Evolutionary conservation across 2,113 vertebrate genomes (phyloP), one percentile per base, ranked within the genome.

Genomic region (Monopterus albus): DNA sequence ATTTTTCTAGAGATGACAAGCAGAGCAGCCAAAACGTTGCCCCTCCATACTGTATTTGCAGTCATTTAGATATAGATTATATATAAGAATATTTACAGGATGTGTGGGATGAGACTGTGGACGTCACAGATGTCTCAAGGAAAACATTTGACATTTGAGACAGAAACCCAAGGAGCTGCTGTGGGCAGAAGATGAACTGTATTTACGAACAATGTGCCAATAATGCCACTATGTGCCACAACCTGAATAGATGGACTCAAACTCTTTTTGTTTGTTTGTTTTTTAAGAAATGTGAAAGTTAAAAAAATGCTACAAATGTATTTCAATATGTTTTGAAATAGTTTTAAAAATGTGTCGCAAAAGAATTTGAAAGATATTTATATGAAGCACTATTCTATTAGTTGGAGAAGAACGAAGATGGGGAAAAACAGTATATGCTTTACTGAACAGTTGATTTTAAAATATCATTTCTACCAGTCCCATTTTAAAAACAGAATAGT

Each of bases 151-250:
- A 79, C 68, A 46, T 77, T 78, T 64, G 67, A 75, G 67, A 63
- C 59, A 69, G 62, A 75, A 85, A 82, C 85, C 72, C 71, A 62
- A 77, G 72, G 78, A 88, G 85, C 84, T 82, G 87, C 92, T 78
- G 89, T 88, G 89, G 84, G 81, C 59, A 67, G 83, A 84, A 78
- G 78, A 50, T 31, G 93, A 92, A 94, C 92, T 92, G 86, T 87
- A 93, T 94, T 94, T 94, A 91, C 93, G 96, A 97, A 96, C 95
- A 95, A 92, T 95, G 96, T 99, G 96, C 98, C 96, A 97, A 98
- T 96, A 95, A 98, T 94, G 96, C 98, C 98, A 95, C 92, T 95
- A 98, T 96, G 97, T 99, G 98, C 98, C 98, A 98, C 93, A 95
- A 91, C 93, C 91, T 78, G 93, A 93, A 90, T 91, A 84, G 91